Base-by-base conservation (phyloP, 2,113 vertebrate species). In the Oncorhynchus masou region DNA sequence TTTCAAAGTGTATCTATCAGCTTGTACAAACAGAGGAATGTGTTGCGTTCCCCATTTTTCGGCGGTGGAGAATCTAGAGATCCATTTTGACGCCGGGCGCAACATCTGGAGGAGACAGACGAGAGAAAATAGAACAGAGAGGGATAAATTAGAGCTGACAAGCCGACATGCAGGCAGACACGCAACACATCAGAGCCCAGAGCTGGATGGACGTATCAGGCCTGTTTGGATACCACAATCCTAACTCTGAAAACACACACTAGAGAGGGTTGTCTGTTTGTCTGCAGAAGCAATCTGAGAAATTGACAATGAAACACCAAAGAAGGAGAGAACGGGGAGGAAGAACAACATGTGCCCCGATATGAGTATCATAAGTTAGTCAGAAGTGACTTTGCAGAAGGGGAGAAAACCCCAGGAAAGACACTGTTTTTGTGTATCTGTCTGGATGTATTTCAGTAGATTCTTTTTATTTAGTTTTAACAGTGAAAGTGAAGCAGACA, bases 61-160 rank as follows among this genome's bases (percentile, higher is more conserved):
- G 54, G 25, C 12, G 13, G 64, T 25, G 64, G 64, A 81, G 85
- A 67, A 66, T 12, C 66, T 24, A 31, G 75, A 84, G 83, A 86
- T 91, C 77, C 79, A 78, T 88, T 87, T 83, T 90, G 88, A 91
- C 85, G 88, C 85, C 66, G 73, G 79, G 88, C 73, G 80, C 84
- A 91, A 91, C 92, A 92, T 91, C 90, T 90, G 89, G 88, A 84
- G 87, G 74, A 88, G 88, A 88, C 85, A 90, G 91, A 92, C 86
- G 88, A 89, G 79, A 88, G 85, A 74, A 85, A 81, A 74, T 54
- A 73, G 76, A 92, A 89, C 87, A 89, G 85, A 86, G 78, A 83
- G 84, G 84, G 87, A 85, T 81, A 89, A 92, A 91, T 91, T 85
- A 90, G 80, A 92, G 88, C 73, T 84, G 89, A 90, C 92, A 84